Evolutionary conservation across 2,888 invertebrate species (phyloP).

Genomic region (Hermaeophaga mercurialis): DNA sequence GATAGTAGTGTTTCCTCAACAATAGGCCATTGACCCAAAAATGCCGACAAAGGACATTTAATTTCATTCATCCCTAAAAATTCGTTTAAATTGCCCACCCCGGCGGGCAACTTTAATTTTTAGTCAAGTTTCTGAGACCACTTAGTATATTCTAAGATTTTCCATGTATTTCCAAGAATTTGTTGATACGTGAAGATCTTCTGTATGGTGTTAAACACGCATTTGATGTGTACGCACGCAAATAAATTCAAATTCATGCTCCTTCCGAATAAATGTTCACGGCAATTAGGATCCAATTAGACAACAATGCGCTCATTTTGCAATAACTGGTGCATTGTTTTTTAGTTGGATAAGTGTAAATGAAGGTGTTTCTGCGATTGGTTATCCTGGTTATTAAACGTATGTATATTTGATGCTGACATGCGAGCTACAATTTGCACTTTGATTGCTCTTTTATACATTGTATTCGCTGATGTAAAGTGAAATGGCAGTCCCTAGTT

Average conservation of each 20-base stretch:
- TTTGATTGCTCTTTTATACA: background rate
- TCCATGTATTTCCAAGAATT: too few species aligned
- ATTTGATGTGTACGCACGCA: conserved; percentile 36
- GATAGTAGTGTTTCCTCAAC: too few species aligned
- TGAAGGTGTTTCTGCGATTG: conserved; percentile 15
- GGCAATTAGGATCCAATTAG: conserved; percentile 40
- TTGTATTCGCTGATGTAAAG: too few species aligned
- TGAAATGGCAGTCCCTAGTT: too few species aligned
- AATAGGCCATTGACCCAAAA: too few species aligned
- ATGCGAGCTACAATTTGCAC: conserved; percentile 6
- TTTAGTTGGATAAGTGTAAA: conserved; percentile 26
- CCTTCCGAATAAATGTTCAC: conserved; percentile 42
- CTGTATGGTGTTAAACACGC: too few species aligned
- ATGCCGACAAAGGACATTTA: too few species aligned
- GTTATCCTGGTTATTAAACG: background rate
- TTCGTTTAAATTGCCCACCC: too few species aligned
- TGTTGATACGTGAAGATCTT: conserved; percentile 37
- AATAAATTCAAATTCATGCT: conserved; percentile 45
- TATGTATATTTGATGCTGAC: conserved; percentile 3
- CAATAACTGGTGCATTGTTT: conserved; percentile 42
- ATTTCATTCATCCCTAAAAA: too few species aligned
- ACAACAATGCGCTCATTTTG: conserved; percentile 42
- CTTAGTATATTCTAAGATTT: too few species aligned
- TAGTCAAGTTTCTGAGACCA: too few species aligned
- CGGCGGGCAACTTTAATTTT: too few species aligned